These are phyloP conservation scores for Strigamia transsilvanica DNA, from an alignment of 2,888 invertebrate species.

Conservation along the genomic window DNA sequence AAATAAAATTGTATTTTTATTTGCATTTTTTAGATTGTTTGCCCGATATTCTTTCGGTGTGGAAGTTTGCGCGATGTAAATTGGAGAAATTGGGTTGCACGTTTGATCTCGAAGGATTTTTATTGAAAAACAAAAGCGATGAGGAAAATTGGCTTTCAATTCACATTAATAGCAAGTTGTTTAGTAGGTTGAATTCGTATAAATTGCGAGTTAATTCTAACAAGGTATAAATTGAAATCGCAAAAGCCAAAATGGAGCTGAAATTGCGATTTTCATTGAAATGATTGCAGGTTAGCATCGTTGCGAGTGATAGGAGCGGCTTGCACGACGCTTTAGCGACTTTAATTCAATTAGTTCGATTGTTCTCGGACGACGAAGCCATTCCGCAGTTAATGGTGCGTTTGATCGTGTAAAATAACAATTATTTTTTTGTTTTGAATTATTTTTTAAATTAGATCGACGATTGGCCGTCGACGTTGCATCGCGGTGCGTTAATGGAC, in stretches of 20 bases:
- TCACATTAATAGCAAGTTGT: neutral
- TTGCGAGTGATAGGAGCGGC: neutral
- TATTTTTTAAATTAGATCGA: constrained; percentile 23
- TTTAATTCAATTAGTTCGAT: neutral
- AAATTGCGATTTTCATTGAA: neutral
- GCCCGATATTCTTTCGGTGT: neutral
- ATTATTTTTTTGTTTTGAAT: neutral
- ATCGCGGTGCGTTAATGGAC: constrained; percentile 35
- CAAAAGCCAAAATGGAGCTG: neutral
- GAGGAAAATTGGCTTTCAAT: constrained; percentile 18
- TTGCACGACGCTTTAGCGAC: constrained; percentile 20
- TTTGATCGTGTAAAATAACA: neutral
- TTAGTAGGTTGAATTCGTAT: neutral
- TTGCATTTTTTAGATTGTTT: neutral
- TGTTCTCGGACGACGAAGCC: neutral
- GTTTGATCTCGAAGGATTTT: neutral
- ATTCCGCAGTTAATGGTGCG: constrained; percentile 27
- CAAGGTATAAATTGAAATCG: neutral
- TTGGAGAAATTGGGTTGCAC: neutral
- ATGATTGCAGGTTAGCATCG: neutral
- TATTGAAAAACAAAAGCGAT: neutral
- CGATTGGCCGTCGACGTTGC: constrained; percentile 26
- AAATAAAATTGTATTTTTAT: neutral
- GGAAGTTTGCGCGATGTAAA: neutral
- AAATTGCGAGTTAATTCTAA: constrained; percentile 12